A percentile compares a stretch with the other conserved stretches of the same genome.
Conservation (phyloP, 1,140 invertebrate genomes). For the Drosophila nannoptera region DNA sequence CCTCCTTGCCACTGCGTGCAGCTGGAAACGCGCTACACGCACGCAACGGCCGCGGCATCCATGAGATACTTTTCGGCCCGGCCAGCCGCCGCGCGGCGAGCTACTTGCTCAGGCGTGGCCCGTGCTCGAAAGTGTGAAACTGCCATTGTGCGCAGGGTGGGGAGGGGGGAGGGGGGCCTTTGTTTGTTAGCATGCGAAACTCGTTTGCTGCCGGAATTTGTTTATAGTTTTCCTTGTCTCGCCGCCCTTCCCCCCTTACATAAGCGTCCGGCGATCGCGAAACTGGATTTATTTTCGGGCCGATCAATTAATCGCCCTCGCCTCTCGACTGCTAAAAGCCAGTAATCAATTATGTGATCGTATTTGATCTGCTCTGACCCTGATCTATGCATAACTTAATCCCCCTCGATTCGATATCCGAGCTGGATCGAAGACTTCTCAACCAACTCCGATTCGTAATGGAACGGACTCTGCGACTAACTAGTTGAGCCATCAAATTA, state of each 20-base stretch:
- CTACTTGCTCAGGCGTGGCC: slow-evolving; percentile 47
- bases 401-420: too few relatives aligned
- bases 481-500: slow-evolving; percentile 21
- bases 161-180: too few relatives aligned
- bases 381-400: not conserved
- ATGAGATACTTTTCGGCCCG: slow-evolving; percentile 54
- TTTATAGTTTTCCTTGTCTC: slow-evolving; percentile 35
- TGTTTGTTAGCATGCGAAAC: slow-evolving; percentile 28
- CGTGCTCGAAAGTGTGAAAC: slow-evolving; percentile 56
- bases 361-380: not conserved
- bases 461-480: slow-evolving; percentile 11
- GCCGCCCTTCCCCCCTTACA: too few relatives aligned
- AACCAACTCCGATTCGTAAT: slow-evolving; percentile 13
- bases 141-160: slow-evolving; percentile 40
- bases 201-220: slow-evolving; percentile 44
- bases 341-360: not conserved
- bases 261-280: too few relatives aligned
- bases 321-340: too few relatives aligned
- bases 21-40: slow-evolving; percentile 49
- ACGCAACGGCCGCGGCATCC: slow-evolving; percentile 42
- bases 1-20: slow-evolving; percentile 28
- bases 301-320: not conserved
- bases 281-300: not conserved
- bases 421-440: not conserved
- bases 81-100: slow-evolving; percentile 12